Evolutionary conservation across 2,113 vertebrate genomes (phyloP).

Genomic region (Capreolus pygargus): DNA sequence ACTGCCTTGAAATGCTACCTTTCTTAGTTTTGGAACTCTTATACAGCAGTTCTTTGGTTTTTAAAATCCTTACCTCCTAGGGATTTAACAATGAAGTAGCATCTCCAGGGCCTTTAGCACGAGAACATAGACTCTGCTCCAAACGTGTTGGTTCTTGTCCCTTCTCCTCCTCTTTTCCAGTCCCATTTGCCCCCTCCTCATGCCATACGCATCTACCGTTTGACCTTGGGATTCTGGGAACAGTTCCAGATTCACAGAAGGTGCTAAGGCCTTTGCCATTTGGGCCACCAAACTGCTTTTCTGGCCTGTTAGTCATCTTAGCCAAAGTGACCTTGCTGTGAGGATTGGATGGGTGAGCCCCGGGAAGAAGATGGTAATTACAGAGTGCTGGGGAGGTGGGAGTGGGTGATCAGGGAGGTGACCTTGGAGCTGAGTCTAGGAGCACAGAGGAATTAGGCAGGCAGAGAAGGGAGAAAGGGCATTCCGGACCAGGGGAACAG

Average conservation of each 20-base stretch:
- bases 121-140: not conserved
- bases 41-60: not conserved
- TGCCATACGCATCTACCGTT: not conserved
- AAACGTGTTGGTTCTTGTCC: not conserved
- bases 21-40: not conserved
- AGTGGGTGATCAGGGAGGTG: not conserved
- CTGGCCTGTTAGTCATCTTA: not conserved
- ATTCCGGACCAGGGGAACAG: not conserved
- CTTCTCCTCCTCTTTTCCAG: not conserved
- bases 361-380: not conserved
- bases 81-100: not conserved
- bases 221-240: constrained; percentile 1
- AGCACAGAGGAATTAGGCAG: not conserved
- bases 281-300: not conserved
- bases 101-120: not conserved
- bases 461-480: not conserved
- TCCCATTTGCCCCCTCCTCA: not conserved
- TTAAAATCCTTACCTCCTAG: not conserved
- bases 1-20: not conserved
- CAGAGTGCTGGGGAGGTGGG: not conserved
- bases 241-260: not conserved
- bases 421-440: not conserved
- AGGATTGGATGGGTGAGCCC: not conserved
- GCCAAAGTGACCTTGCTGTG: not conserved
- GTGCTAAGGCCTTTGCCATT: not conserved